Evolutionary conservation across 2,113 vertebrate species (phyloP), one percentile per base, ranked within the genome.

Genomic region (Varanus komodoensis): DNA sequence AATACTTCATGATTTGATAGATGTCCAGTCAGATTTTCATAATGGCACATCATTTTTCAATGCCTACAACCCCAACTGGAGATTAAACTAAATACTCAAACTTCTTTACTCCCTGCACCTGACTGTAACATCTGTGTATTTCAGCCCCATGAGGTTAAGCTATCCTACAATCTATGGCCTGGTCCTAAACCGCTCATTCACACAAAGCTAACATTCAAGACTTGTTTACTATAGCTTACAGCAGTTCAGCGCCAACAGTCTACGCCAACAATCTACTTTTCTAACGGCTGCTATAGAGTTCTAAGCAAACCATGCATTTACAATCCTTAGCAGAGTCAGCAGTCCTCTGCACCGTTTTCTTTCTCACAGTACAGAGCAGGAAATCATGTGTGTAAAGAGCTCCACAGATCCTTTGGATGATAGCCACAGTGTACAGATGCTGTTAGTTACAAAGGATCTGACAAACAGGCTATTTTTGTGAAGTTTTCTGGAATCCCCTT

Each of bases 1-100:
- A 91, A 75, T 89, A 90, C 93, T 95, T 86, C 1, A 87, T 94
- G 87, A 87, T 90, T 94, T 90, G 92, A 95, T 87, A 93, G 84
- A 79, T 81, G 92, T 48, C 87, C 89, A 44, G 87, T 88, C 0
- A 77, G 64, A 93, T 82, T 88, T 44, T 44, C 69, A 91, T 75
- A 92, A 74, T 4, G 21, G 27, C 91, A 91, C 91, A 90, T 4
- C 69, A 89, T 91, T 82, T 80, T n/a, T 0, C 9, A 89, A 69
- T 54, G 25, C 23, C 84, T 34, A 34, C 54, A 89, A 92, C 85
- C 64, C 34, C 48, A 34, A 6, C 86, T 92, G 48, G 52, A 89
- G 68, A 94, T 86, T 3, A 19, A 94, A 74, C 0, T 78, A 48
- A 52, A 83, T 88, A 77, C 27, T 80, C 48, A 80, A 32, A 27